Conservation (phyloP, 2,797 vertebrate species). For the Spinibarbus caldwelli region DNA sequence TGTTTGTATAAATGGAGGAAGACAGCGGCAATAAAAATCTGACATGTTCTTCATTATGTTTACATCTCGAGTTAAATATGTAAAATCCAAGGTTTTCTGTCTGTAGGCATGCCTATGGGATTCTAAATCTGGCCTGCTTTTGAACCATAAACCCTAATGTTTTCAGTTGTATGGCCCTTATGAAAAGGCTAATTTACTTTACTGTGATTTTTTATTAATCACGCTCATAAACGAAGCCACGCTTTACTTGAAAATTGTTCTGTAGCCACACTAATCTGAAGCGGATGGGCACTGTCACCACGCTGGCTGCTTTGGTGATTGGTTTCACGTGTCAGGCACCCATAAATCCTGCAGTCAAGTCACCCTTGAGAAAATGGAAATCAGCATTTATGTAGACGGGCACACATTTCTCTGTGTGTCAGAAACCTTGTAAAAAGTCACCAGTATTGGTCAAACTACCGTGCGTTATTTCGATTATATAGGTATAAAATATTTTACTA, state of each 20-base stretch:
- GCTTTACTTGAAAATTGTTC: conserved; percentile 39
- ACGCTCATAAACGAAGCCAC: conserved; percentile 35
- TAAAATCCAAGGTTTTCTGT: background rate
- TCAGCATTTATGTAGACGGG: conserved; percentile 15
- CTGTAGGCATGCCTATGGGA: background rate
- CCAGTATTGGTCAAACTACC: background rate
- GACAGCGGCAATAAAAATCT: background rate
- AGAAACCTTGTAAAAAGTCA: background rate
- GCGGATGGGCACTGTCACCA: conserved; percentile 54
- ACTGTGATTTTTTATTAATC: conserved; percentile 35
- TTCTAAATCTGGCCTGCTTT: conserved; percentile 16
- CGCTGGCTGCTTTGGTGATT: conserved; percentile 48
- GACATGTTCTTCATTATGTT: background rate
- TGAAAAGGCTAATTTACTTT: conserved; percentile 52
- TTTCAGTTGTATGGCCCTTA: conserved; percentile 41
- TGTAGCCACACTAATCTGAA: conserved; percentile 53
- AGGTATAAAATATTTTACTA: background rate
- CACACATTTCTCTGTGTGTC: background rate
- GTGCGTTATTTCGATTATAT: background rate
- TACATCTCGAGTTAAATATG: background rate
- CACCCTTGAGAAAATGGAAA: conserved; percentile 23
- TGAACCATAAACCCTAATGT: conserved; percentile 25
- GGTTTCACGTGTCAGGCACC: conserved; percentile 39
- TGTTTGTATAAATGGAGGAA: background rate
- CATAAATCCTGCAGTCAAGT: conserved; percentile 50